These are phyloP conservation scores for Anhinga anhinga DNA, from an alignment of 2,113 vertebrate genomes.

Conservation along the genomic window DNA sequence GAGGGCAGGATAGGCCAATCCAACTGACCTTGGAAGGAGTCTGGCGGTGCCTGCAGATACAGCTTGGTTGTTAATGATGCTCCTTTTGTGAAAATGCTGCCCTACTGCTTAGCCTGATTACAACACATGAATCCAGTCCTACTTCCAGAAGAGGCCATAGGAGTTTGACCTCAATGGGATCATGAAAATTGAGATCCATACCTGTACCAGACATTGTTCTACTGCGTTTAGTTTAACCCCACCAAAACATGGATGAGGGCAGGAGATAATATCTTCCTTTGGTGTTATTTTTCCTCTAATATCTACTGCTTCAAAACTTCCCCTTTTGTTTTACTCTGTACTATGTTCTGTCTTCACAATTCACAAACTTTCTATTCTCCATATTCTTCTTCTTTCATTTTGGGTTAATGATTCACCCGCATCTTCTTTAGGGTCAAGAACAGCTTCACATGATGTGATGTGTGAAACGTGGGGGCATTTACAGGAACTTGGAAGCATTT, in stretches of 20 bases:
- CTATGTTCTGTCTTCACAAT: not conserved
- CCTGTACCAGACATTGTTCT: not conserved
- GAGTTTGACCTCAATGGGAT: not conserved
- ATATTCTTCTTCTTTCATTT: constrained; percentile 21
- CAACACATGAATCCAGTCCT: not conserved
- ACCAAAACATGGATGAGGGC: not conserved
- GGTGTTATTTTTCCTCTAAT: not conserved
- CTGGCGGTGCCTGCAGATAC: not conserved
- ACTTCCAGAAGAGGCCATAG: not conserved
- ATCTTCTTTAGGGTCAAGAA: not conserved
- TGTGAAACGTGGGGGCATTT: not conserved
- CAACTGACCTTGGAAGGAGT: not conserved
- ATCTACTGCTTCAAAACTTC: not conserved
- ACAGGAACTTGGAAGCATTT: constrained; percentile 48
- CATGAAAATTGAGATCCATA: not conserved
- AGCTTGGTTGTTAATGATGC: not conserved
- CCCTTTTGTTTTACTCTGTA: not conserved
- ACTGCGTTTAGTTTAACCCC: not conserved
- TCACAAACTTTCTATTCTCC: constrained; percentile 35
- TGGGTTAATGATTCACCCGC: not conserved
- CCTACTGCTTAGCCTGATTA: not conserved
- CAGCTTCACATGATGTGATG: not conserved
- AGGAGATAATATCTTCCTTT: not conserved
- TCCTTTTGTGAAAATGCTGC: not conserved
- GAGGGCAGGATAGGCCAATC: not conserved